Conservation (phyloP, 2,113 vertebrate species). For the Micromys minutus region DNA sequence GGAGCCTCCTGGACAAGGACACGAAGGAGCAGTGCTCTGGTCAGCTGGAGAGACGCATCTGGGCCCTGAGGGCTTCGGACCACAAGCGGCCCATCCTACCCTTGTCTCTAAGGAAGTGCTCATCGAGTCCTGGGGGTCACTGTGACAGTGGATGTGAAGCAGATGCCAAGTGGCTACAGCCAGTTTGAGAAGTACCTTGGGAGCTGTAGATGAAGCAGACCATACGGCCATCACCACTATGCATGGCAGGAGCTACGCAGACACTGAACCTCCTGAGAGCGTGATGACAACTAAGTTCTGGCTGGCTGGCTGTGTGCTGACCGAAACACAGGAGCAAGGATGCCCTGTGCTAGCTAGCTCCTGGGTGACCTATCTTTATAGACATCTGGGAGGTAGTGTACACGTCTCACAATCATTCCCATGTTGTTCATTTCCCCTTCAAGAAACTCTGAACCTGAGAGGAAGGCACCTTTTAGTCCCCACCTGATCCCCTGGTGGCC, state of each 20-base stretch:
- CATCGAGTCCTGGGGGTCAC: not conserved
- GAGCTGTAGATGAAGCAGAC: not conserved
- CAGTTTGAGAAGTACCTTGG: not conserved
- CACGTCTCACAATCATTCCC: not conserved
- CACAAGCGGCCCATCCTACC: not conserved
- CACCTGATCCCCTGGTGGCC: no score
- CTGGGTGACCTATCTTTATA: no score
- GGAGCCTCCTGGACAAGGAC: not conserved
- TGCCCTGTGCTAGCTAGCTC: conserved; percentile 41
- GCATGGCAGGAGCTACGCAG: no score
- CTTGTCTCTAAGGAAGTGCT: not conserved
- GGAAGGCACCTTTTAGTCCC: not conserved
- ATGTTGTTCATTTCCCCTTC: not conserved
- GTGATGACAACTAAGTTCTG: not conserved
- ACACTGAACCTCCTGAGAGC: no score
- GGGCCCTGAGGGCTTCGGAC: not conserved
- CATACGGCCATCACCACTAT: not conserved
- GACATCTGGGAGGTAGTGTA: accelerated
- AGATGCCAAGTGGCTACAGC: not conserved
- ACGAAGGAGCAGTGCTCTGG: not conserved
- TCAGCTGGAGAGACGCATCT: not conserved
- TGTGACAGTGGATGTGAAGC: not conserved
- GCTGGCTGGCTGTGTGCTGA: not conserved
- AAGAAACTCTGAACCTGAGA: not conserved
- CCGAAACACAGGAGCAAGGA: not conserved